Evolutionary conservation across 2,113 vertebrate genomes (phyloP), one percentile per base, ranked within the genome.

Genomic region (Oplegnathus fasciatus): DNA sequence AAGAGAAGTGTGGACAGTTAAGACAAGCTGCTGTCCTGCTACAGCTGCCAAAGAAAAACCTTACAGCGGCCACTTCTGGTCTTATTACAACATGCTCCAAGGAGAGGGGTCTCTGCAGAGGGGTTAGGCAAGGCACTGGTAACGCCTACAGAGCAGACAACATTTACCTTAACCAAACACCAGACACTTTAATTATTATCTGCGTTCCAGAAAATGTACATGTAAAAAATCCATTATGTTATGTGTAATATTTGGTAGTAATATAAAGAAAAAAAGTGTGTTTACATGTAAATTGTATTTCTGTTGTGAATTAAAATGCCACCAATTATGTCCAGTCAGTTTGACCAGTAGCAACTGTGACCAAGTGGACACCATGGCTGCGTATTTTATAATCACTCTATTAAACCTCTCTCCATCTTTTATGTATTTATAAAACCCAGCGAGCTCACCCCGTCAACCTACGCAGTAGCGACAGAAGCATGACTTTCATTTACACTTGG

Each of bases 401-500:
- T 72, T 30, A 60, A 46, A 58, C 17, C 2, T 18, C 5, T 66
- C 14, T 67, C 44, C n/a, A 7, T 67, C 28, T 61, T 37, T 71
- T 46, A 9, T 44, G 44, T 54, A 26, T 84, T 48, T 78, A 71
- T 75, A 71, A 69, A 78, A 64, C 37, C 9, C 1, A 0, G 11
- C 13, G 2, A 17, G 54, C 62, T 88, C 68, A 73, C 1, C 37
- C 34, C 1, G 4, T 67, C 24, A 42, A 17, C 58, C 83, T 70
- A 42, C 22, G 5, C 74, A 17, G 46, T n/a, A 22, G 65, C 44
- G 37, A 72, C 84, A 57, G 20, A 72, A 57, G 62, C 58, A 32
- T 26, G 50, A 78, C 79, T 80, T 87, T 73, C 64, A 77, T 83
- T 81, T 64, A 52, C 74, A 67, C 85, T 44, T 42, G 32, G 28